Evolutionary conservation across 2,113 vertebrate genomes (phyloP), one percentile per base, ranked within the genome.

Genomic region (Nicator chloris): DNA sequence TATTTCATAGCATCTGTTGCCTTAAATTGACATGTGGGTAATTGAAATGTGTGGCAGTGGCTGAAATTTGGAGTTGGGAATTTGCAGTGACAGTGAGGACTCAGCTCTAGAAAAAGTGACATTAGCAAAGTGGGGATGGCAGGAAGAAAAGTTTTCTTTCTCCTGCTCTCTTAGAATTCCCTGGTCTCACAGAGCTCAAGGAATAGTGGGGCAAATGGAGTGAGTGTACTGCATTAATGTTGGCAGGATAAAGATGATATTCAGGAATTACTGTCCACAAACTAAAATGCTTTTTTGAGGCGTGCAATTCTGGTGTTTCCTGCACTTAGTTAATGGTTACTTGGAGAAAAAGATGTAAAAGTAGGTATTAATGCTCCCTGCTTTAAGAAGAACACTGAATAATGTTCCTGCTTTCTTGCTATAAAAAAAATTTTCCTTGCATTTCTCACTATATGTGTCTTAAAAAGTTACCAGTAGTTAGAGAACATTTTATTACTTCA

Each of bases 221-320:
- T 20, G 7, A 57, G 8, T 22, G 0, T 0, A 21, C 20, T 23
- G 33, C 45, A n/a, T 81, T 33, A 7, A 33, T 0, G 0, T n/a
- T 85, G 59, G 16, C 14, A 33, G 45, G 31, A 19, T 35, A 16
- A 26, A 47, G 49, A 11, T 45, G 28, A 5, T 23, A 4, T 9
- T 64, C 27, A 76, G 42, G 21, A 73, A 44, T 57, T 61, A 7
- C 11, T 63, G 20, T 64, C 42, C 61, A n/a, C 50, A 70, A 90
- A 65, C 17, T 8, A 26, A 33, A 42, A 15, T 22, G 6, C 5
- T 26, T 64, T 57, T 61, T 28, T 59, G 8, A 18, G 15, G 11
- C 0, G 0, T 59, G 28, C 35, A 51, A 0, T 75, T 80, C 15
- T n/a, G 39, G 6, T 39, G 15, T 22, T 82, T 51, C 42, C 61